phyloP scores from a whole-genome alignment of 2,113 vertebrate genomes.

The Lepisosteus oculatus region DNA sequence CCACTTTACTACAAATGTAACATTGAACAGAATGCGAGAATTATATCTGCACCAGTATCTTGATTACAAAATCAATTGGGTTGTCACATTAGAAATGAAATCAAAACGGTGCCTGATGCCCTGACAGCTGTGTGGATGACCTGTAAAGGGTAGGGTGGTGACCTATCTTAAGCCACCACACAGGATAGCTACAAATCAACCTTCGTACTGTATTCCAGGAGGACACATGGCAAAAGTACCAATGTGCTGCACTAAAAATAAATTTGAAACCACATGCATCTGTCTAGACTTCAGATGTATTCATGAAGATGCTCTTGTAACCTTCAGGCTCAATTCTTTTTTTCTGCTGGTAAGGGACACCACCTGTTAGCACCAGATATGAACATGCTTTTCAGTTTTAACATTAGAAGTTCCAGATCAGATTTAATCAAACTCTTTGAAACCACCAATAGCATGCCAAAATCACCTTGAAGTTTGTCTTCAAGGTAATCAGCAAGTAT shows the following conservation, averaged over 20 bases:
- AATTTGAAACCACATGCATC: slow-evolving; percentile 4
- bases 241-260: not conserved
- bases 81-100: not conserved
- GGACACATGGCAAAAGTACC: not conserved
- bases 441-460: not conserved
- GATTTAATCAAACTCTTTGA: too few species aligned
- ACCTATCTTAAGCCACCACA: not conserved
- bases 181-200: not conserved
- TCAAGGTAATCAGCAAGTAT: slow-evolving; percentile 7
- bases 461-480: slow-evolving; percentile 4
- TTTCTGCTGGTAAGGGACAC: too few species aligned
- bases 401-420: not conserved
- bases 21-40: too few species aligned
- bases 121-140: slow-evolving; percentile 1
- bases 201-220: not conserved
- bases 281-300: not conserved
- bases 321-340: too few species aligned
- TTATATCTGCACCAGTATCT: too few species aligned
- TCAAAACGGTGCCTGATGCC: not conserved
- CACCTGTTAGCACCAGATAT: not conserved
- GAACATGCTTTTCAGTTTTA: slow-evolving; percentile 1
- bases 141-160: not conserved
- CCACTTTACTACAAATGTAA: too few species aligned
- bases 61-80: slow-evolving; percentile 4
- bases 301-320: too few species aligned